phyloP scores from a whole-genome alignment of 2,113 vertebrate genomes.

The Chaetops frenatus region DNA sequence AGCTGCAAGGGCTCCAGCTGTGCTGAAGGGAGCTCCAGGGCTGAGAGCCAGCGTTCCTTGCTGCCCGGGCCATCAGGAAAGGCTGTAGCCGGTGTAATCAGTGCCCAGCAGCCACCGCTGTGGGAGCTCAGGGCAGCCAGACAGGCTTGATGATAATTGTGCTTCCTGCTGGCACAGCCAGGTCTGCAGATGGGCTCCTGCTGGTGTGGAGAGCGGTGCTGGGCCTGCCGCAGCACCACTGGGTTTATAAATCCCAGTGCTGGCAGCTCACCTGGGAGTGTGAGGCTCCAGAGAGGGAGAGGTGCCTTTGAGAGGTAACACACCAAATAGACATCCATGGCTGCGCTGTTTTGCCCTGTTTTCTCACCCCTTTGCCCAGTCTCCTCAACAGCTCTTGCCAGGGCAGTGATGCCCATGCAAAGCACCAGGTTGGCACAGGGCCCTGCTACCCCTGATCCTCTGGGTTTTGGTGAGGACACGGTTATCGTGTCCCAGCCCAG shows the following conservation, averaged over 20 bases:
- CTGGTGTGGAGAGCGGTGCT: not conserved
- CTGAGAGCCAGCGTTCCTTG: accelerated
- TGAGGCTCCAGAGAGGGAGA: accelerated
- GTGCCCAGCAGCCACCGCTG: accelerated
- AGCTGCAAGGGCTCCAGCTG: accelerated
- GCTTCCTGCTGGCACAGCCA: not conserved
- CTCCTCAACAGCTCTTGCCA: accelerated
- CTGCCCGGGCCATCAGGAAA: not conserved
- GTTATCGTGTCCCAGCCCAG: accelerated
- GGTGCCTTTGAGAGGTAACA: not conserved
- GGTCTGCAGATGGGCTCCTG: not conserved
- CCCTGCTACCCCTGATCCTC: not conserved
- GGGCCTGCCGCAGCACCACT: accelerated
- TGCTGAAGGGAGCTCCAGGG: not conserved
- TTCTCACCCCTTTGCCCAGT: not conserved
- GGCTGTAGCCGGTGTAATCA: not conserved
- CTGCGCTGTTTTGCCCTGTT: accelerated
- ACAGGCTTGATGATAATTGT: not conserved
- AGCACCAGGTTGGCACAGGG: not conserved
- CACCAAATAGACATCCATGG: accelerated
- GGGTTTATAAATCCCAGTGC: not conserved
- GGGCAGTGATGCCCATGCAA: not conserved
- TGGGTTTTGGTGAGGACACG: not conserved
- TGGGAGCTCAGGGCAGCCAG: accelerated
- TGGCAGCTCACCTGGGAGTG: not conserved